These are phyloP conservation scores for Cyprichromis sp. DNA, from an alignment of 2,113 vertebrate genomes.

Conservation along the genomic window DNA sequence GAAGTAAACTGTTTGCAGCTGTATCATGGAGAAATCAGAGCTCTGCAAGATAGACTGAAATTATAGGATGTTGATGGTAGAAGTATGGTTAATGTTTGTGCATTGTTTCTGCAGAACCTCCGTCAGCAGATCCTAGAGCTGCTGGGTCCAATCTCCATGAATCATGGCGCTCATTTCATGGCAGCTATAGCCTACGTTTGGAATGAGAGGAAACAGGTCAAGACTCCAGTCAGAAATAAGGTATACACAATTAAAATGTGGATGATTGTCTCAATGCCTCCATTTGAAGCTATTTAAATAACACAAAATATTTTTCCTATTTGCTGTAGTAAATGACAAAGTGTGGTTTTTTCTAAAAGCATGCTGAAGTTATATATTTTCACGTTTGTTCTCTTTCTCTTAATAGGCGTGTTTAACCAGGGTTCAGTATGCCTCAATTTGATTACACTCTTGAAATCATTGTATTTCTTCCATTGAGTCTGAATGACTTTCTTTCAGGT, in stretches of 20 bases:
- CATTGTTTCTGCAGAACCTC: conserved; percentile 77
- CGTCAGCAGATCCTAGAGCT: conserved; percentile 96
- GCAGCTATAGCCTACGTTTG: conserved; percentile 97
- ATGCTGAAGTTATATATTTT: not conserved
- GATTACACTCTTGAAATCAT: not conserved
- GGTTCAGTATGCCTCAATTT: not conserved
- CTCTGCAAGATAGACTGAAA: not conserved
- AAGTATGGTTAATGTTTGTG: not conserved
- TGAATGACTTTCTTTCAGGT: conserved; percentile 70
- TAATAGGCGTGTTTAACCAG: not conserved
- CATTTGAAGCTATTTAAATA: not conserved
- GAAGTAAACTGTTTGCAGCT: not conserved
- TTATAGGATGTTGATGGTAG: not conserved
- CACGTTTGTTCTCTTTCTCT: not conserved
- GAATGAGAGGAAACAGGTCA: conserved; percentile 91
- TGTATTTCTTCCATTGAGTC: not conserved
- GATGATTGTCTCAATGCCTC: not conserved
- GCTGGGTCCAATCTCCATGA: conserved; percentile 96
- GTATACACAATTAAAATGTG: conserved; percentile 48
- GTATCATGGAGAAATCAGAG: not conserved
- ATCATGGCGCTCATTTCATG: conserved; percentile 98
- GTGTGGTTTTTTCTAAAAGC: not conserved
- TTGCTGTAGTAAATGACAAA: not conserved
- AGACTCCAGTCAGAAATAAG: conserved; percentile 82
- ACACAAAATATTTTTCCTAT: not conserved